Evolutionary conservation across 2,888 invertebrate genomes (phyloP), one percentile per base, ranked within the genome.

Genomic region (Archips xylosteana): DNA sequence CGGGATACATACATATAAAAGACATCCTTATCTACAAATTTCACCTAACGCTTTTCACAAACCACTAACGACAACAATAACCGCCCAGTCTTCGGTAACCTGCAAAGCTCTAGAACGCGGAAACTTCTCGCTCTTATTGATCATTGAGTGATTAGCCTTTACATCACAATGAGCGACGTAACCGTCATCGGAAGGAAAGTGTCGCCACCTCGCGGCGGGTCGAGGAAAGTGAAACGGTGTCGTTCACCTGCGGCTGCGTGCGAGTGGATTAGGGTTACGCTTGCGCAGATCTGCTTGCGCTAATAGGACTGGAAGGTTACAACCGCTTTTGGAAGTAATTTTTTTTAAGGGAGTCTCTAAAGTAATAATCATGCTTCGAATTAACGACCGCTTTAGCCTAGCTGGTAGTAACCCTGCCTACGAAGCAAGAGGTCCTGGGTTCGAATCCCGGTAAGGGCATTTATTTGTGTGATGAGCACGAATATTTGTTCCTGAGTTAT

Each of bases 141-240:
- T 65, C 64, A 69, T 60, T 39, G 51, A 69, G 60, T 45, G 69
- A 74, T 70, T 74, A 74, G 65, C 45, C 13, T 74, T 74, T 70
- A 74, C 74, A 70, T 74, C 74, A 74, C 70, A 74, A 74, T 74
- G 69, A 36, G 63, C 60, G 57, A 15, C 60, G 74, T 70, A 77
- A 76, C 80, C 81, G 81, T 79, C 77, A 80, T 74, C 74, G 82
- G 80, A 82, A 83, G 81, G 85, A 86, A 87, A 87, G 87, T 89
- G 89, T 85, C 87, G 89, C 90, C 92, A 88, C 85, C 89, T 89
- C 82, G 83, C 84, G 86, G 79, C 70, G 78, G 78, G 78, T 81
- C 81, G 81, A 82, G 79, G 89, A 92, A 92, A 92, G 92, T 92
- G 90, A 91, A 92, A 88, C 82, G 83, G 76, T 82, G 90, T 89